Conservation (phyloP, 2,113 vertebrate genomes). For the Gobius niger region DNA sequence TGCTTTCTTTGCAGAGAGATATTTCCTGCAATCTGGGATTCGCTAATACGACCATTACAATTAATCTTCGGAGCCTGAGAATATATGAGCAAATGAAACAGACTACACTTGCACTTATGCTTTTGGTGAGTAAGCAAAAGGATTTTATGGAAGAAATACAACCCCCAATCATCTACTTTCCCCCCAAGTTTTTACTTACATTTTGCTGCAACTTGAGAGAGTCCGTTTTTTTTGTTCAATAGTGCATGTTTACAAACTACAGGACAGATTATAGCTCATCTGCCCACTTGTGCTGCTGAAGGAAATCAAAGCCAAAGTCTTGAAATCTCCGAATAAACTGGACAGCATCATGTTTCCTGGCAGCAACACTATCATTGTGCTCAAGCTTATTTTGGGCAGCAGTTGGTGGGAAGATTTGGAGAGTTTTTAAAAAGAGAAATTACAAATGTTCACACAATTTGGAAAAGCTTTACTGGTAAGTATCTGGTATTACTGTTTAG, state of each 20-base stretch:
- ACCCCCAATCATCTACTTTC: no score
- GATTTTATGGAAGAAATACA: neutral
- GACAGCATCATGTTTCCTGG: neutral
- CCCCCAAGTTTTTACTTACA: no score
- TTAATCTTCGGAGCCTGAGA: no score
- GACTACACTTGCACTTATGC: neutral
- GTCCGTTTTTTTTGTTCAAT: no score
- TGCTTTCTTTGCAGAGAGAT: no score
- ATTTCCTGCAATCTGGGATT: no score
- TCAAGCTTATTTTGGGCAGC: neutral
- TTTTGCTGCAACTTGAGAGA: no score
- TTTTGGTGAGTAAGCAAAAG: neutral
- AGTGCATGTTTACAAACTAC: neutral
- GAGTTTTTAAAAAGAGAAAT: neutral
- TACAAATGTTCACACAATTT: neutral
- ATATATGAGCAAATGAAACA: neutral
- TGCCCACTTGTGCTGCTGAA: neutral
- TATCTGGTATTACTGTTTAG: neutral
- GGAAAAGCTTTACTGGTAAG: neutral
- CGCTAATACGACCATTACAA: no score
- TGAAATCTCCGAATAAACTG: neutral
- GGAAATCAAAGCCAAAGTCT: neutral
- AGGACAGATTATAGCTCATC: neutral
- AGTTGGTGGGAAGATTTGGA: neutral
- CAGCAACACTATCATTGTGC: slow-evolving; percentile 1